Evolutionary conservation across 2,888 invertebrate species (phyloP), one percentile per base, ranked within the genome.

Genomic region (Cabera pusaria): DNA sequence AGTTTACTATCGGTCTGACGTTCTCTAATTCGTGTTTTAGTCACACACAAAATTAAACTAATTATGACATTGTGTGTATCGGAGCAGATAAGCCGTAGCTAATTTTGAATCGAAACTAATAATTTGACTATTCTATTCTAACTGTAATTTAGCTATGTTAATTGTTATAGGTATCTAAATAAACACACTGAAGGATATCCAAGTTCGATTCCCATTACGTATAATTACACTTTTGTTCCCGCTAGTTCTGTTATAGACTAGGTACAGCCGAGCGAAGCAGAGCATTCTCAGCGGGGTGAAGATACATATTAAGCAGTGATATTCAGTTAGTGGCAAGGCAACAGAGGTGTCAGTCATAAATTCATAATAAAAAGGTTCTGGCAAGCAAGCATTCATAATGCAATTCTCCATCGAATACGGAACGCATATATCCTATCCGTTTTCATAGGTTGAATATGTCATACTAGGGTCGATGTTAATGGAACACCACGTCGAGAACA

Each of bases 291-390:
- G 87, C 86, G 69, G 75, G 76, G 79, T 82, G 81, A 83, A 83
- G 80, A 73, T 76, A 79, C 37, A 84, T 70, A 75, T 70, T 40
- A 88, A 87, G 88, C 87, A 59, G 83, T 86, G 82, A 72, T 75
- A 63, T 77, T 79, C 71, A 84, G 87, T 88, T 88, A 88, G 87
- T 88, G 87, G 86, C 88, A 88, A 84, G 87, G 84, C 83, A 80
- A 72, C 69, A 61, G 77, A 73, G 70, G 72, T 82, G 79, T 84
- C 70, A 78, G 81, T 82, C 65, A 69, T 59, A 61, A 69, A n/a
- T n/a, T 59, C 2, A 26, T 16, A 17, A 31, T 31, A 24, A 17
- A 14, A 50, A 68, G 60, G 61, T 66, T 67, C 67, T 70, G 64
- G 68, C 73, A 87, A 84, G 84, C 87, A 85, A 84, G 83, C 86